Conservation (phyloP, 2,113 vertebrate genomes). For the Sturnira hondurensis region DNA sequence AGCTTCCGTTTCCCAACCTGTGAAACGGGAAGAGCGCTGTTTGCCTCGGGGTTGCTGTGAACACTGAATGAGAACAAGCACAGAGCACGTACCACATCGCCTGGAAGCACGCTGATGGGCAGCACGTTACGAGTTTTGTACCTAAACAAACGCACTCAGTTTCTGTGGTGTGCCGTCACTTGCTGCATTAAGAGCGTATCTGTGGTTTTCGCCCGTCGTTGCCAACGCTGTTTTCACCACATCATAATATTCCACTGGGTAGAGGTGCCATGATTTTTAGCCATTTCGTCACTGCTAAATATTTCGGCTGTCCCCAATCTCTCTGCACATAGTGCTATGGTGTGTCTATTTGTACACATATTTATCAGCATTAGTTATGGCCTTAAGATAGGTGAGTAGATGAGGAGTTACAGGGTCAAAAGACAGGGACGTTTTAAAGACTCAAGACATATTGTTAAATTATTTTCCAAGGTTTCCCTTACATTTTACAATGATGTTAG, state of each 20-base stretch:
- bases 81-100: fast-evolving
- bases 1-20: background rate
- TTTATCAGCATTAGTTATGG: background rate
- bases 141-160: background rate
- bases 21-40: background rate
- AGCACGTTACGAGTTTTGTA: background rate
- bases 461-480: background rate
- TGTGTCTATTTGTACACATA: background rate
- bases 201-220: background rate
- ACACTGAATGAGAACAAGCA: background rate
- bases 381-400: background rate
- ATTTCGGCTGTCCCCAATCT: background rate
- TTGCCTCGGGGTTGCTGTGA: background rate
- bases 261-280: background rate
- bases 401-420: background rate
- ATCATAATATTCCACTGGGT: background rate
- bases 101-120: no score
- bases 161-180: background rate
- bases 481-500: background rate
- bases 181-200: background rate
- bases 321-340: background rate
- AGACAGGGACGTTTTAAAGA: background rate
- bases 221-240: background rate
- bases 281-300: background rate
- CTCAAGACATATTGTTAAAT: background rate